phyloP scores from a whole-genome alignment of 64 coral and sea anemone genomes.

The Montipora sp. region DNA sequence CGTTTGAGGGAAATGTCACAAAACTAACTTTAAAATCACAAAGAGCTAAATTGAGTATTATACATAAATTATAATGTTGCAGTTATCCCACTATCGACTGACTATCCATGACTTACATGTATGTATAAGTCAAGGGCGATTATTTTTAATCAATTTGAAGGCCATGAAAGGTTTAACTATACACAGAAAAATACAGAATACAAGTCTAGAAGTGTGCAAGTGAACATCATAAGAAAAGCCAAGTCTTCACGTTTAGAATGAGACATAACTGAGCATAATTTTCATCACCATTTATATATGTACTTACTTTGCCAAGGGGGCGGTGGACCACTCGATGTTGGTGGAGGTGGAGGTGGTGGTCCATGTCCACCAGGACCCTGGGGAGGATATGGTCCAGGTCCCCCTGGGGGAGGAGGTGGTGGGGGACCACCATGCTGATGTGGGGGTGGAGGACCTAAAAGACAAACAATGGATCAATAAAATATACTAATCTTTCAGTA shows the following conservation, averaged over 20 bases:
- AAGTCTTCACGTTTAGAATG: background rate
- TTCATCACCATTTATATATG: background rate
- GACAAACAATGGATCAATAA: background rate
- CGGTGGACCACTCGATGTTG: slow-evolving; percentile 49
- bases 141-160: too few relatives aligned
- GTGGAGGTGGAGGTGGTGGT: slow-evolving; percentile 66
- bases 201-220: too few relatives aligned
- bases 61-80: too few relatives aligned
- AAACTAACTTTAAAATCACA: too few relatives aligned
- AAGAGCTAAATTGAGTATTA: too few relatives aligned
- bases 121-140: too few relatives aligned
- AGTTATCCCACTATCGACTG: too few relatives aligned
- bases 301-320: slow-evolving; percentile 55
- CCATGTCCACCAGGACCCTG: slow-evolving; percentile 42
- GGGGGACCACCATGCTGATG: slow-evolving; percentile 36
- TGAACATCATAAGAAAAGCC: background rate
- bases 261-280: background rate
- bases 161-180: too few relatives aligned
- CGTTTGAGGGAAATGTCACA: too few relatives aligned
- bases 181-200: too few relatives aligned
- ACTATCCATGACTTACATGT: too few relatives aligned
- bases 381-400: slow-evolving; percentile 40
- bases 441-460: slow-evolving; percentile 5
- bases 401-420: slow-evolving; percentile 57
- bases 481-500: too few relatives aligned